These are phyloP conservation scores for Paraplagusia blochii DNA, from an alignment of 2,113 vertebrate genomes.

Conservation along the genomic window DNA sequence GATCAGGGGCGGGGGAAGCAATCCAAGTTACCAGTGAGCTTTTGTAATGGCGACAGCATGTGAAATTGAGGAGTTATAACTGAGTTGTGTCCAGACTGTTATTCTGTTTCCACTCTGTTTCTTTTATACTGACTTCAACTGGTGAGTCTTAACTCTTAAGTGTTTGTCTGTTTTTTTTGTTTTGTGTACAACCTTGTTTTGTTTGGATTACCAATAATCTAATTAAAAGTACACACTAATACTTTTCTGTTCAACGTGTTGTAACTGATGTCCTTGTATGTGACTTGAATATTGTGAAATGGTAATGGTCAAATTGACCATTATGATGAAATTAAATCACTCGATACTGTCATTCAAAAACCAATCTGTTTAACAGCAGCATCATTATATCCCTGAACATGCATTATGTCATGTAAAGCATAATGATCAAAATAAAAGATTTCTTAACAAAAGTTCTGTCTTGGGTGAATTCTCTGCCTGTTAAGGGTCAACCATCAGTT, in stretches of 20 bases:
- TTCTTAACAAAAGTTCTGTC: conserved; percentile 59
- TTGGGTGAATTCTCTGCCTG: neutral
- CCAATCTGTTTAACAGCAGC: conserved; percentile 60
- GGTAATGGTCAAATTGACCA: conserved; percentile 70
- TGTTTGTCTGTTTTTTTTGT: conserved; percentile 64
- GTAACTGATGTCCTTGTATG: conserved; percentile 68
- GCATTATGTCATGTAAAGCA: conserved; percentile 75
- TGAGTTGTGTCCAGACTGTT: conserved; percentile 67
- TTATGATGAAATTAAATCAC: conserved; percentile 58
- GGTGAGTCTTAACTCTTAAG: conserved; percentile 55
- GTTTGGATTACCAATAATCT: conserved; percentile 61
- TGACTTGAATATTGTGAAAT: conserved; percentile 78
- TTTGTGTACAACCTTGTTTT: conserved; percentile 66
- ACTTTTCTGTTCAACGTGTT: conserved; percentile 66
- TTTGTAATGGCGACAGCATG: conserved; percentile 69
- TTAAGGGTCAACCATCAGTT: too few relatives aligned
- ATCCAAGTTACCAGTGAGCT: conserved; percentile 67
- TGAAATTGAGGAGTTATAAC: conserved; percentile 71
- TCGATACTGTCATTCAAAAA: conserved; percentile 58
- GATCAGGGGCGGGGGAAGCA: conserved; percentile 75
- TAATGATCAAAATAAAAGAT: conserved; percentile 77
- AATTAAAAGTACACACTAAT: conserved; percentile 63
- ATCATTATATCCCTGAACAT: conserved; percentile 69
- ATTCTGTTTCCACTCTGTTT: conserved; percentile 55
- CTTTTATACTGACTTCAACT: conserved; percentile 68